A percentile compares a stretch with the other conserved stretches of the same genome.
phyloP scores from a whole-genome alignment of 2,888 invertebrate genomes.

The Clusia tigrina region DNA sequence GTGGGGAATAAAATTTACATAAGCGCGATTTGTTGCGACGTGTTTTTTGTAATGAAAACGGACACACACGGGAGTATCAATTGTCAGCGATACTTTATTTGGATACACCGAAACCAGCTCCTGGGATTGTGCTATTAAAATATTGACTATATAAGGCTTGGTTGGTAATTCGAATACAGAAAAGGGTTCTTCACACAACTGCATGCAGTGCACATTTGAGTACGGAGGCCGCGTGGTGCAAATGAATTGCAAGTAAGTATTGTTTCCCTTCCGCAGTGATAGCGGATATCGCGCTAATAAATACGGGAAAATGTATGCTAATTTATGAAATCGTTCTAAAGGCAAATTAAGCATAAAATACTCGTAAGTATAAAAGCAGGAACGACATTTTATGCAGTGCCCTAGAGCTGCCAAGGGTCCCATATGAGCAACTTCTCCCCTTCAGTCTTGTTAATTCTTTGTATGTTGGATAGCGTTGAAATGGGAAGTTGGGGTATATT shows the following conservation, averaged over 20 bases:
- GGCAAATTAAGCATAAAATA: neutral
- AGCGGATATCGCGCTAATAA: constrained; percentile 2
- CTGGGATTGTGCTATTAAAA: neutral
- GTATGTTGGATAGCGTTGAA: no score
- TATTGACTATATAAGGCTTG: neutral
- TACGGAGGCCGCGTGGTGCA: neutral
- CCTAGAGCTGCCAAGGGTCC: no score
- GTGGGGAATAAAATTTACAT: constrained; percentile 15
- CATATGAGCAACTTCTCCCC: no score
- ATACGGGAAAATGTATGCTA: no score
- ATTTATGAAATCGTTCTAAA: no score
- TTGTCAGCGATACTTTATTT: neutral
- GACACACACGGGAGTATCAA: neutral
- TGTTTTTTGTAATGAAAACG: neutral
- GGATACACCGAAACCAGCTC: neutral
- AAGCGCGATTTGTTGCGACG: constrained; percentile 14
- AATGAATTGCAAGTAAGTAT: neutral
- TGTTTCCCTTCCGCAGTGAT: neutral
- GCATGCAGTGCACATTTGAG: no score
- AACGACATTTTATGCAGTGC: neutral
- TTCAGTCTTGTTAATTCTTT: no score
- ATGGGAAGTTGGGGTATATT: no score
- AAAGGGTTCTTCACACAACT: neutral
- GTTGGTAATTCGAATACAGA: neutral
- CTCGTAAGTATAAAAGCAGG: neutral